These are phyloP conservation scores for Propithecus perrieri DNA, from an alignment of 2,797 vertebrate species.

Conservation along the genomic window DNA sequence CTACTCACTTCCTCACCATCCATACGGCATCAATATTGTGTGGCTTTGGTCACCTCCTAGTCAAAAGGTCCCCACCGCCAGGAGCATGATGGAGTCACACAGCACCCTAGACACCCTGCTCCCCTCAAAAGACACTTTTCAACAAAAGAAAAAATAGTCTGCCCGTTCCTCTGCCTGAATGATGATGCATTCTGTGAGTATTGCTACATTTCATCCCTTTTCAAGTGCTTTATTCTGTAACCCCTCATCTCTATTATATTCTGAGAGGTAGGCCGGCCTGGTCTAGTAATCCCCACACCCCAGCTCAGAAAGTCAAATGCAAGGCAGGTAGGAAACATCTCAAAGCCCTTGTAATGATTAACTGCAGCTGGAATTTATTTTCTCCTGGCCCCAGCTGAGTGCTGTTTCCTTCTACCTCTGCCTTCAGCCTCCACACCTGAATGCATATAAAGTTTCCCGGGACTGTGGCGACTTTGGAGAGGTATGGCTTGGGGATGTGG, in stretches of 20 bases:
- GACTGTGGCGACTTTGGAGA: background rate
- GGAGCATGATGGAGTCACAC: background rate
- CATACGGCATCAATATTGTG: accelerated
- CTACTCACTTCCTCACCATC: background rate
- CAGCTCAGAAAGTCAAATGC: background rate
- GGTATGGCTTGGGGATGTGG: background rate
- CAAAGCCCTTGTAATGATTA: too few species aligned
- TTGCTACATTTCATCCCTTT: background rate
- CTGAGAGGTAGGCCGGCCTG: background rate
- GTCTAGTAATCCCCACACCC: too few species aligned
- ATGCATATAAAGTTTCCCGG: accelerated
- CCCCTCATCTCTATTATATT: background rate
- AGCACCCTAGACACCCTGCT: background rate
- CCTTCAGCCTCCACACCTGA: background rate
- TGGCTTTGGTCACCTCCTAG: background rate
- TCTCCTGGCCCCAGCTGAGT: background rate
- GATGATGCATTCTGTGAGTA: background rate
- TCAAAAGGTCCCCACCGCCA: too few species aligned
- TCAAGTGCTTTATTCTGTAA: background rate
- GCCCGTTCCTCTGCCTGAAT: background rate
- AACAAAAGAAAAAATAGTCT: background rate
- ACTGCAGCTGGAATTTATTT: background rate
- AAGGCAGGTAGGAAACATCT: background rate
- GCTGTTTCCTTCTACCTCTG: background rate
- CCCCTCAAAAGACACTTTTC: background rate